Conservation (phyloP, 2,888 invertebrate genomes). For the Hydriomena furcata region DNA sequence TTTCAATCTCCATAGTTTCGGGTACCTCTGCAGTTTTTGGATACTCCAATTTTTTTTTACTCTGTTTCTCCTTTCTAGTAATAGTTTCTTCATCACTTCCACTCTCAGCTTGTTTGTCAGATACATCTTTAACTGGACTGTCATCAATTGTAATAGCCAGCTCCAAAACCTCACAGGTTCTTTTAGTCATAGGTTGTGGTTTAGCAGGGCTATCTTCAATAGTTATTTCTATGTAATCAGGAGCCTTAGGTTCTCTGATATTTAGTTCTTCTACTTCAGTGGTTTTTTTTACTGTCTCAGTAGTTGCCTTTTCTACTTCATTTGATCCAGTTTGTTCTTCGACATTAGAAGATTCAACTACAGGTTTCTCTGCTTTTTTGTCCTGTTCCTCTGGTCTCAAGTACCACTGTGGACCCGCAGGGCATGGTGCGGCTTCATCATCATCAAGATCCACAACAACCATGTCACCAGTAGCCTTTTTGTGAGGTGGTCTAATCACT, state of each 20-base stretch:
- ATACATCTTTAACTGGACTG: conserved; percentile 59
- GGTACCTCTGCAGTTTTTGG: conserved; percentile 39
- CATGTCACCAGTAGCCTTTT: conserved; percentile 37
- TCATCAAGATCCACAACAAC: conserved; percentile 70
- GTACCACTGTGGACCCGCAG: conserved; percentile 66
- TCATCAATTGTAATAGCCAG: conserved; percentile 71
- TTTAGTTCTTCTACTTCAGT: conserved; percentile 45
- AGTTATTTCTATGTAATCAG: conserved; percentile 64
- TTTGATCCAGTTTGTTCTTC: not conserved
- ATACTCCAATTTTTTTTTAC: conserved; percentile 71
- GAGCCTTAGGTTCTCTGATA: conserved; percentile 61
- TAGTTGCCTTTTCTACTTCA: conserved; percentile 2
- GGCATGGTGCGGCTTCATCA: conserved; percentile 49
- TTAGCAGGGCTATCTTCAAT: conserved; percentile 77
- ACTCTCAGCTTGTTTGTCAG: conserved; percentile 38
- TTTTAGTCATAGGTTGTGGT: conserved; percentile 43
- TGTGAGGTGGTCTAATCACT: conserved; percentile 7
- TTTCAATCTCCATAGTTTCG: conserved; percentile 57
- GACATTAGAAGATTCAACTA: conserved; percentile 1
- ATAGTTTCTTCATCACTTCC: conserved; percentile 46
- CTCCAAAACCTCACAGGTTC: conserved; percentile 49
- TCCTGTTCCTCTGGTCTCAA: conserved; percentile 66
- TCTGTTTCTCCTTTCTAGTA: conserved; percentile 40
- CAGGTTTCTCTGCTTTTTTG: not conserved
- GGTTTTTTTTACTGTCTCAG: not conserved